A percentile compares a stretch with the other conserved stretches of the same genome.
Evolutionary conservation across 2,888 invertebrate genomes (phyloP).

Genomic region (Drosophila phalerata): DNA sequence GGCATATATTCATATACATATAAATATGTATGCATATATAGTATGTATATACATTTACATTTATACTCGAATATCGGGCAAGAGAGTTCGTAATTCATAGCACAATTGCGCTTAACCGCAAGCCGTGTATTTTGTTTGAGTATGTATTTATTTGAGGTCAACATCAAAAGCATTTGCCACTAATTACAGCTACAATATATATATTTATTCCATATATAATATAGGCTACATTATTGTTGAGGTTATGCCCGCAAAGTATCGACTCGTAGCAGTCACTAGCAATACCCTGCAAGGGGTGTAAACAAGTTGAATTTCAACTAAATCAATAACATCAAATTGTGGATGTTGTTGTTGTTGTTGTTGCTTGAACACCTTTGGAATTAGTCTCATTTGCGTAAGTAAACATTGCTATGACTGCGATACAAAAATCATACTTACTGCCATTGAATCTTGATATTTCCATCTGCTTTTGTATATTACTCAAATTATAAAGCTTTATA

Average conservation of each 20-base stretch:
- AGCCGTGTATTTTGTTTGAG: constrained; percentile 19
- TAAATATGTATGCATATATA: neutral
- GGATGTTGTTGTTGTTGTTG: constrained; percentile 10
- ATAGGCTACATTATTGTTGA: constrained; percentile 13
- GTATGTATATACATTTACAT: neutral
- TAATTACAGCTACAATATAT: constrained; percentile 59
- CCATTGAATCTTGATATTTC: constrained; percentile 2
- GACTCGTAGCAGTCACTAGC: constrained; percentile 23
- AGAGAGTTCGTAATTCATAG: constrained; percentile 13
- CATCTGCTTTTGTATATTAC: constrained; percentile 11
- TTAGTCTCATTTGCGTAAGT: constrained; percentile 61
- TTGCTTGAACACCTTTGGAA: constrained; percentile 49
- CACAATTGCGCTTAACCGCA: constrained; percentile 17
- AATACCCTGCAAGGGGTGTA: constrained; percentile 7
- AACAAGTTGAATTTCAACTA: constrained; percentile 12
- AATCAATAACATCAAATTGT: constrained; percentile 39
- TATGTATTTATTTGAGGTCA: constrained; percentile 61
- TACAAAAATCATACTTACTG: constrained; percentile 33
- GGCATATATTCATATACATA: neutral
- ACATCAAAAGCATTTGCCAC: constrained; percentile 60
- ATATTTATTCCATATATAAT: constrained; percentile 5
- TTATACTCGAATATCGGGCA: neutral
- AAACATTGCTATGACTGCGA: constrained; percentile 28
- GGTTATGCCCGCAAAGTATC: constrained; percentile 21
- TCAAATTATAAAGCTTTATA: constrained; percentile 53